Evolutionary conservation across 1,140 invertebrate genomes (phyloP).

Genomic region (Drosophila leontia): DNA sequence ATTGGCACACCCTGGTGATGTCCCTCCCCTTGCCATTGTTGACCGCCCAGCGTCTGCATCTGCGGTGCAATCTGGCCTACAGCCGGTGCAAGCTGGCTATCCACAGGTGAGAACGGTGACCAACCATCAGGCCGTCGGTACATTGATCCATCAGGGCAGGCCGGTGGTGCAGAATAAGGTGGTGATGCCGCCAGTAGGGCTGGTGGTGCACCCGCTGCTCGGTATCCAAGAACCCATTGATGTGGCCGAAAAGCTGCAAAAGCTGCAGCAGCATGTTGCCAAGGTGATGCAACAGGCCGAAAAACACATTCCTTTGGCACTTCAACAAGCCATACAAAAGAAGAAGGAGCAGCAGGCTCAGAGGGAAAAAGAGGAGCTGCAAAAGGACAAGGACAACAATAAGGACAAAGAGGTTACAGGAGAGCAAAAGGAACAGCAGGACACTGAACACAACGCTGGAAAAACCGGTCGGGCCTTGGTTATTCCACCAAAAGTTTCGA

Average conservation of each 20-base stretch:
- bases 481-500: conserved; percentile 18
- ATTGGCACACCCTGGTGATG: conserved; percentile 52
- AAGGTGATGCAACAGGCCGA: conserved; percentile 72
- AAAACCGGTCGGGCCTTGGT: conserved; percentile 36
- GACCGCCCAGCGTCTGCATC: conserved; percentile 54
- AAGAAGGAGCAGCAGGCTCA: conserved; percentile 44
- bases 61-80: conserved; percentile 52
- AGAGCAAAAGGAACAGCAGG: conserved; percentile 5
- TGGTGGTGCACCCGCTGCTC: conserved; percentile 49
- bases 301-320: conserved; percentile 61
- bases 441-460: not conserved
- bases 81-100: conserved; percentile 48
- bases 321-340: conserved; percentile 63
- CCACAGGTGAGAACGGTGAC: conserved; percentile 56
- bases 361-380: conserved; percentile 27
- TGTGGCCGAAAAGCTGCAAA: conserved; percentile 62
- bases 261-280: conserved; percentile 66
- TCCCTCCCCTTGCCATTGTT: conserved; percentile 33
- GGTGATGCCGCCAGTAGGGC: conserved; percentile 55
- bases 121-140: conserved; percentile 68
- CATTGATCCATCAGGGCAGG: conserved; percentile 41
- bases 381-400: conserved; percentile 2
- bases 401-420: not conserved
- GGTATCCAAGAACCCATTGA: conserved; percentile 38
- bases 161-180: conserved; percentile 62